Evolutionary conservation across 2,797 vertebrate genomes (phyloP).

Genomic region (Paratrypauchen microcephalus): DNA sequence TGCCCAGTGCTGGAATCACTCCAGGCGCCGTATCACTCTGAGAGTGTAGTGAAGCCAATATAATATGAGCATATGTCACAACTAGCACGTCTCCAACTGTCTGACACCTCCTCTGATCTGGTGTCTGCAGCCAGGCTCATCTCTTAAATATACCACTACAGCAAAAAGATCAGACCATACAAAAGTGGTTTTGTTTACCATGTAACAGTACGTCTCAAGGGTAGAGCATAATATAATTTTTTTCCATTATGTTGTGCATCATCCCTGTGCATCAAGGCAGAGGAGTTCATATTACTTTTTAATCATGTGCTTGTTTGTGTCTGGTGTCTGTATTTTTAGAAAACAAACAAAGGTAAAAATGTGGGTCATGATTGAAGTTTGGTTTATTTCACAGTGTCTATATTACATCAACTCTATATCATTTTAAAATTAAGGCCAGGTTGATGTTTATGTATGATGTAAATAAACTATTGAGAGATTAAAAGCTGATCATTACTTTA

Average conservation of each 20-base stretch:
- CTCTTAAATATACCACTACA: slow-evolving; percentile 11
- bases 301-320: neutral
- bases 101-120: slow-evolving; percentile 53
- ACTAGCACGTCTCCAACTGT: slow-evolving; percentile 60
- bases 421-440: neutral
- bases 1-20: slow-evolving; percentile 40
- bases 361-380: neutral
- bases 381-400: neutral
- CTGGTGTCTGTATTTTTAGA: slow-evolving; percentile 3
- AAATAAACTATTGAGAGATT: no score
- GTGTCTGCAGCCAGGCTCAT: slow-evolving; percentile 24
- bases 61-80: slow-evolving; percentile 65
- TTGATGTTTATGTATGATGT: neutral
- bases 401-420: neutral
- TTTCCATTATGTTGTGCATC: neutral
- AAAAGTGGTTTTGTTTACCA: neutral
- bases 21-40: slow-evolving; percentile 42
- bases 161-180: slow-evolving; percentile 2
- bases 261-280: neutral
- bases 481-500: no score
- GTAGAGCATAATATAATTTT: slow-evolving; percentile 5
- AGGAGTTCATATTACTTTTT: slow-evolving; percentile 8
- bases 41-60: slow-evolving; percentile 34
- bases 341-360: neutral
- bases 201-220: slow-evolving; percentile 3